A percentile compares a stretch with the other conserved stretches of the same genome.
Evolutionary conservation across 2,888 invertebrate genomes (phyloP).

Genomic region (Diarsia dahlii): DNA sequence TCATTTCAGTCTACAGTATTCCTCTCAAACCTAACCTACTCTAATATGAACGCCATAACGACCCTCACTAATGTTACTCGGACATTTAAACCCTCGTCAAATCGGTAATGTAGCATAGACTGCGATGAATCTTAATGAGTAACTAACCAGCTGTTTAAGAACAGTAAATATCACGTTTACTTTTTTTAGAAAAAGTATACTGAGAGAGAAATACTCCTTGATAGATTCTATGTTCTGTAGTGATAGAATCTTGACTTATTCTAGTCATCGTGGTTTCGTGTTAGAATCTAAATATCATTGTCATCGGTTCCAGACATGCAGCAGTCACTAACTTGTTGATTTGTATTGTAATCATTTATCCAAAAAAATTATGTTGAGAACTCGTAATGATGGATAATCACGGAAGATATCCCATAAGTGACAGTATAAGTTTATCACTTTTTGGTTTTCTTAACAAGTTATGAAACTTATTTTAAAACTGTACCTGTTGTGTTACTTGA

Average conservation of each 20-base stretch:
- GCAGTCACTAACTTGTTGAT: neutral
- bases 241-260: no score
- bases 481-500: neutral
- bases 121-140: slow-evolving; percentile 26
- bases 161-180: slow-evolving; percentile 32
- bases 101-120: slow-evolving; percentile 39
- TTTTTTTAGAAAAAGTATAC: neutral
- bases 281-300: neutral
- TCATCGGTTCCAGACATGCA: neutral
- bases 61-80: neutral
- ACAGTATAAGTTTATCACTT: no score
- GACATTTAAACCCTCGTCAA: slow-evolving; percentile 18
- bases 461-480: neutral
- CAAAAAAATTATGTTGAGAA: no score
- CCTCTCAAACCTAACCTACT: neutral
- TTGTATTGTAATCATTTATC: neutral
- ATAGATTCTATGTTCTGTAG: no score
- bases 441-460: neutral
- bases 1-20: neutral
- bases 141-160: slow-evolving; percentile 37
- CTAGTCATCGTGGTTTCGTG: neutral
- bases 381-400: no score
- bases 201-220: neutral
- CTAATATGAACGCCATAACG: neutral
- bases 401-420: no score